Evolutionary conservation across 1,140 invertebrate species (phyloP).

Genomic region (Dinoponera quadriceps): DNA sequence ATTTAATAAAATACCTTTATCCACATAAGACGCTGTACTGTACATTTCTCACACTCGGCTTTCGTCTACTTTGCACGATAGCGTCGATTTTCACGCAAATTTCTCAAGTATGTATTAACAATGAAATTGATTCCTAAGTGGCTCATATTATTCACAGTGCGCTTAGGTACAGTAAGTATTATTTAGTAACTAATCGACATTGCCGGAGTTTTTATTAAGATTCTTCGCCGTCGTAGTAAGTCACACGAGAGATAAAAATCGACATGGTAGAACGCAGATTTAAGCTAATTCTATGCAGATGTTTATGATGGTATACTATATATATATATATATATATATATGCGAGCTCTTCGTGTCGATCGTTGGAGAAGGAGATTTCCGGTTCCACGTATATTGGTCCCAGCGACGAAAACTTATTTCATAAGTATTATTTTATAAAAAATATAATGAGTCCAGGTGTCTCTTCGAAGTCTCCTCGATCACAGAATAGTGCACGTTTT

Average conservation of each 20-base stretch:
- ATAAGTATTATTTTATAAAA: conserved; percentile 48
- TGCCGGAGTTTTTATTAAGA: too few species aligned
- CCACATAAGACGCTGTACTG: not conserved
- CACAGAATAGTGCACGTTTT: conserved; percentile 76
- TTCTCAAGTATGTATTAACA: not conserved
- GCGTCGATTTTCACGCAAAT: not conserved
- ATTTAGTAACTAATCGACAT: too few species aligned
- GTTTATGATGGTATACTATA: not conserved
- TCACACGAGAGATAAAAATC: too few species aligned
- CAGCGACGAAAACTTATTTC: conserved; percentile 39
- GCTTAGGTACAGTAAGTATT: too few species aligned
- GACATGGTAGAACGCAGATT: too few species aligned
- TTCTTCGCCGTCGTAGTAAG: too few species aligned
- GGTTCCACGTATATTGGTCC: conserved; percentile 60
- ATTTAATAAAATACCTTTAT: conserved; percentile 52
- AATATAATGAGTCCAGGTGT: conserved; percentile 67
- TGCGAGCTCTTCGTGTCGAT: not conserved
- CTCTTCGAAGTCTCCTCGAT: conserved; percentile 57
- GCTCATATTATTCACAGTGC: too few species aligned
- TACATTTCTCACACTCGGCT: conserved; percentile 27
- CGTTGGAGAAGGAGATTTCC: conserved; percentile 32
- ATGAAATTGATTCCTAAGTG: not conserved
- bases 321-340: too few species aligned
- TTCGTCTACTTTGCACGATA: not conserved
- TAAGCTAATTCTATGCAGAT: not conserved